These are phyloP conservation scores for Macropus fuliginosus DNA, from an alignment of 2,797 vertebrate species.

Conservation along the genomic window DNA sequence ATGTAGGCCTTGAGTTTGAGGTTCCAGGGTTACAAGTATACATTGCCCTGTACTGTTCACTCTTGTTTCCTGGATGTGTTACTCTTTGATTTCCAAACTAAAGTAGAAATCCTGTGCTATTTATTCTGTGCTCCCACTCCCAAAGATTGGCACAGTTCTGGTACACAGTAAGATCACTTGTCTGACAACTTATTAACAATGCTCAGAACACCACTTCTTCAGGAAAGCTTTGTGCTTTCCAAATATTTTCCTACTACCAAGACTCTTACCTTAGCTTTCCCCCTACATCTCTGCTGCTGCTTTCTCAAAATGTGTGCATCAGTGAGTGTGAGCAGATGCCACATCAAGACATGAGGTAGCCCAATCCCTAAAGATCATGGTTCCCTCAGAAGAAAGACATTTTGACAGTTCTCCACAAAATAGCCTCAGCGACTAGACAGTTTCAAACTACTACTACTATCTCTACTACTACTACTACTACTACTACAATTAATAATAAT, in stretches of 20 bases:
- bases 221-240: background rate
- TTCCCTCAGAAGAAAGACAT: background rate
- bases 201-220: background rate
- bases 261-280: background rate
- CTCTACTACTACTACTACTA: background rate
- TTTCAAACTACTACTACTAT: background rate
- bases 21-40: background rate
- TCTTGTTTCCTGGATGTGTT: background rate
- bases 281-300: background rate
- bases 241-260: background rate
- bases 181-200: background rate
- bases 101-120: background rate
- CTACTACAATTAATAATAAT: no score
- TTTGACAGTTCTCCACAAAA: background rate
- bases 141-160: background rate
- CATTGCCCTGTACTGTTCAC: background rate
- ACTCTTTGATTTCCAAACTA: background rate
- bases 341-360: background rate
- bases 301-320: background rate
- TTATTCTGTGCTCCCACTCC: background rate
- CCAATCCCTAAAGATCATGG: background rate
- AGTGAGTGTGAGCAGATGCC: no score
- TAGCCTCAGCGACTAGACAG: background rate
- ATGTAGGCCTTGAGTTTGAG: background rate
- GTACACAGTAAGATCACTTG: background rate